Conservation (phyloP, 2,888 invertebrate species). For the Apodemia hepburni region DNA sequence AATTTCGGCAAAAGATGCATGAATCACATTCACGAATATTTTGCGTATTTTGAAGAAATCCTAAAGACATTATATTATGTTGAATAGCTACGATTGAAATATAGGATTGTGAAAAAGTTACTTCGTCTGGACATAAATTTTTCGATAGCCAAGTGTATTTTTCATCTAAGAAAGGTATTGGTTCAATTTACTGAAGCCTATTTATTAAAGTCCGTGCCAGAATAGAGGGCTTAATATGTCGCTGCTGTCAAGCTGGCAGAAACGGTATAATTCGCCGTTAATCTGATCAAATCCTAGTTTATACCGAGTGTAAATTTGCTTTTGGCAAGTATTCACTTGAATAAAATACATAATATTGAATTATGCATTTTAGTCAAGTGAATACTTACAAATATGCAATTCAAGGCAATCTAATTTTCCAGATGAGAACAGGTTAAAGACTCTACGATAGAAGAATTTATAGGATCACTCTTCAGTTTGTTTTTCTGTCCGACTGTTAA, state of each 20-base stretch:
- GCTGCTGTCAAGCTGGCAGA: slow-evolving; percentile 29
- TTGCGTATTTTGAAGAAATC: no score
- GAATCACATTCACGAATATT: no score
- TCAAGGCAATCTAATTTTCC: no score
- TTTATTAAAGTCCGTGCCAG: slow-evolving; percentile 28
- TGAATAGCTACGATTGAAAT: no score
- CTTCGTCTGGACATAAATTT: background rate
- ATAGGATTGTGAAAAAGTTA: background rate
- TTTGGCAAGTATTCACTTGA: background rate
- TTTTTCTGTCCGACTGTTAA: no score
- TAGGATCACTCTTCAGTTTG: no score
- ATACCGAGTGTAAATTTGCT: slow-evolving; percentile 3
- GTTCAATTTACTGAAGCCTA: slow-evolving; percentile 25
- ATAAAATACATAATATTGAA: background rate
- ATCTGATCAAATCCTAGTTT: slow-evolving; percentile 32
- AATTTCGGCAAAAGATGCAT: no score
- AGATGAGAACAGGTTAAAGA: no score
- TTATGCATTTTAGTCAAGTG: no score
- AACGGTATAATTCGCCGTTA: slow-evolving; percentile 35
- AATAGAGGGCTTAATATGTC: slow-evolving; percentile 31
- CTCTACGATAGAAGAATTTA: no score
- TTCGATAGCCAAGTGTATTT: background rate
- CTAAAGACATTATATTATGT: no score
- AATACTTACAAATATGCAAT: no score
- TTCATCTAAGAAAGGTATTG: slow-evolving; percentile 14